Conservation (phyloP, 2,888 invertebrate genomes). For the Lasiommata megera region DNA sequence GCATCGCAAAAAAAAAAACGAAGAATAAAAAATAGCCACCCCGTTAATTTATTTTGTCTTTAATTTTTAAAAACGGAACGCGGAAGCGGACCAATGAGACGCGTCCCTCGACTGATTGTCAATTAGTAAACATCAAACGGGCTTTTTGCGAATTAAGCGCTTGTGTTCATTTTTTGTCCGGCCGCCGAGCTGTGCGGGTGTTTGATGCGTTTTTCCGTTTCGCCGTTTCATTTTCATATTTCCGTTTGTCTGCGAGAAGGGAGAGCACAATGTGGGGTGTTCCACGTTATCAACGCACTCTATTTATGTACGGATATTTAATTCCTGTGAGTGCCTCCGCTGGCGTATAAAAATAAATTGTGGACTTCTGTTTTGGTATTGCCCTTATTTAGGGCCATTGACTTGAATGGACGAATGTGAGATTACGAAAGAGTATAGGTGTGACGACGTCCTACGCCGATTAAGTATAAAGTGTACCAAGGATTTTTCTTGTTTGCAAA, state of each 20-base stretch:
- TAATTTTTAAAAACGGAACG: slow-evolving; percentile 78
- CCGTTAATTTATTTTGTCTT: slow-evolving; percentile 74
- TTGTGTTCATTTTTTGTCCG: slow-evolving; percentile 77
- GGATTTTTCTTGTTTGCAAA: slow-evolving; percentile 17
- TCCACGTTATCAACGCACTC: slow-evolving; percentile 44
- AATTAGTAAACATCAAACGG: slow-evolving; percentile 81
- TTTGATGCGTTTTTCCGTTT: slow-evolving; percentile 76
- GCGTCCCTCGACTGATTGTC: slow-evolving; percentile 79
- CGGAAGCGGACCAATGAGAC: slow-evolving; percentile 75
- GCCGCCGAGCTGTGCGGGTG: slow-evolving; percentile 57
- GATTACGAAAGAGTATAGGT: slow-evolving; percentile 17
- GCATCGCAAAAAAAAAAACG: slow-evolving; percentile 30
- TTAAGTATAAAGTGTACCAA: slow-evolving; percentile 17
- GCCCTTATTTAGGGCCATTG: slow-evolving; percentile 25
- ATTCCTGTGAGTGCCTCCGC: slow-evolving; percentile 60
- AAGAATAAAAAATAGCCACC: slow-evolving; percentile 52
- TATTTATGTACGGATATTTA: slow-evolving; percentile 56
- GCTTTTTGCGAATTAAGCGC: slow-evolving; percentile 81
- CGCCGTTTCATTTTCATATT: slow-evolving; percentile 79
- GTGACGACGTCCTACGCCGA: background rate
- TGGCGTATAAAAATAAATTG: slow-evolving; percentile 37
- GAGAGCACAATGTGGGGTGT: slow-evolving; percentile 56
- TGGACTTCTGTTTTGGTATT: slow-evolving; percentile 31
- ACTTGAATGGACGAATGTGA: slow-evolving; percentile 25
- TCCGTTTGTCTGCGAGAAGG: slow-evolving; percentile 72